These are phyloP conservation scores for Limonius californicus DNA, from an alignment of 1,140 invertebrate species.

Conservation along the genomic window DNA sequence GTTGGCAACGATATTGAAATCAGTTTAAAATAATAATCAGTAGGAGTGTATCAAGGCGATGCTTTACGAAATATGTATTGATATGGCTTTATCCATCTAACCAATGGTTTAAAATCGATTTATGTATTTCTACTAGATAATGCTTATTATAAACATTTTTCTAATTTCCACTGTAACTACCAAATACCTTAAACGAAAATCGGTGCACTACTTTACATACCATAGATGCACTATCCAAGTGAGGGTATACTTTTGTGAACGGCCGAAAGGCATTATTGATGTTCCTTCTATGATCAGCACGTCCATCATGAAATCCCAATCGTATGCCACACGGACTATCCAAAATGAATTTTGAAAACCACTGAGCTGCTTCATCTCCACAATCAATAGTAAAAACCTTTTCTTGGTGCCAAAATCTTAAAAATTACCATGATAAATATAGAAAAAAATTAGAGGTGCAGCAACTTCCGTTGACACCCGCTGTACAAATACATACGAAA, in stretches of 20 bases:
- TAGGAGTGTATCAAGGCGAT: too few relatives aligned
- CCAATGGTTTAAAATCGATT: too few relatives aligned
- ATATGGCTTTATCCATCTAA: too few relatives aligned
- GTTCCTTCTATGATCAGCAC: conserved; percentile 26
- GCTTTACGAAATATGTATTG: too few relatives aligned
- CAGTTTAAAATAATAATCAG: too few relatives aligned
- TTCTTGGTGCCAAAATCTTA: conserved; percentile 54
- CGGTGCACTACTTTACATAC: conserved; percentile 11
- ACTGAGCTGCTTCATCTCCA: conserved; percentile 54
- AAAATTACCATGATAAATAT: too few relatives aligned
- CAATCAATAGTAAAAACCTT: conserved; percentile 50
- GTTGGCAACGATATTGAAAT: too few relatives aligned
- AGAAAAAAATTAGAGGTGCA: too few relatives aligned
- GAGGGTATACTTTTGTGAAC: background rate
- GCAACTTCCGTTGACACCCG: too few relatives aligned
- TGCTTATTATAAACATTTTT: too few relatives aligned
- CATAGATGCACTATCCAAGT: background rate
- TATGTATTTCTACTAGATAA: too few relatives aligned
- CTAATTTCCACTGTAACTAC: too few relatives aligned
- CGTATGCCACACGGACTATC: conserved; percentile 51
- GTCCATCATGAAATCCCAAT: conserved; percentile 53
- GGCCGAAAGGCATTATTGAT: background rate
- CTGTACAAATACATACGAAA: conserved; percentile 38
- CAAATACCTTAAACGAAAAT: conserved; percentile 23
- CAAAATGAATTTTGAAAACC: conserved; percentile 55